Conservation (phyloP, 2,113 vertebrate genomes). For the Lepus timidus region DNA sequence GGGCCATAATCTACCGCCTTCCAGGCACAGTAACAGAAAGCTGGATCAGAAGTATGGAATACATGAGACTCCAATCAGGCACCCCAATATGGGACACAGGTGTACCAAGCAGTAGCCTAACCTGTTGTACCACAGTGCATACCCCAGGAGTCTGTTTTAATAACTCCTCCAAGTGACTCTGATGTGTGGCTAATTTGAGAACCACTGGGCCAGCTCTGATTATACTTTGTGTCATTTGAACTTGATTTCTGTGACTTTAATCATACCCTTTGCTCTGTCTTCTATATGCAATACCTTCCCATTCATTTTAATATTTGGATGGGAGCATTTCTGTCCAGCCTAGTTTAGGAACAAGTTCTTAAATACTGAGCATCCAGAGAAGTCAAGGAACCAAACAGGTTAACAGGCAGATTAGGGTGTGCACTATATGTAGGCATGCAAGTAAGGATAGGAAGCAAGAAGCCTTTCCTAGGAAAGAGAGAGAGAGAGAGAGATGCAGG, state of each 20-base stretch:
- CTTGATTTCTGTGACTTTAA: background rate
- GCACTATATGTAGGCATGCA: background rate
- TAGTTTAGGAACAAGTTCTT: background rate
- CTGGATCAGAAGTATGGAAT: too few relatives aligned
- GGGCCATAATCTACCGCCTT: too few relatives aligned
- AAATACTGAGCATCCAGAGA: background rate
- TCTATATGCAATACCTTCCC: background rate
- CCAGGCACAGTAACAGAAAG: too few relatives aligned
- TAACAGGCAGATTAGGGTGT: background rate
- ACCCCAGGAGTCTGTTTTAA: too few relatives aligned
- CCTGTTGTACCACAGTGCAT: too few relatives aligned
- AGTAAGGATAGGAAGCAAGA: background rate
- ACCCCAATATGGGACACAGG: too few relatives aligned
- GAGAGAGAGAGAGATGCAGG: too few relatives aligned
- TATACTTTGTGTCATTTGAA: background rate
- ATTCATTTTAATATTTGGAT: background rate
- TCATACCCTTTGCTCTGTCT: background rate
- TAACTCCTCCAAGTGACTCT: background rate
- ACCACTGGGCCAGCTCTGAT: background rate
- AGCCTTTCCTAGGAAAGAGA: too few relatives aligned
- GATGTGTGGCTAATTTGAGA: background rate
- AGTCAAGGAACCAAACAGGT: background rate
- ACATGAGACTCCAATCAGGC: too few relatives aligned
- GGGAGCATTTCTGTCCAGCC: background rate
- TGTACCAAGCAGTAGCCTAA: too few relatives aligned